Evolutionary conservation across 2,113 vertebrate species (phyloP), one percentile per base, ranked within the genome.

Genomic region (Eretmochelys imbricata): DNA sequence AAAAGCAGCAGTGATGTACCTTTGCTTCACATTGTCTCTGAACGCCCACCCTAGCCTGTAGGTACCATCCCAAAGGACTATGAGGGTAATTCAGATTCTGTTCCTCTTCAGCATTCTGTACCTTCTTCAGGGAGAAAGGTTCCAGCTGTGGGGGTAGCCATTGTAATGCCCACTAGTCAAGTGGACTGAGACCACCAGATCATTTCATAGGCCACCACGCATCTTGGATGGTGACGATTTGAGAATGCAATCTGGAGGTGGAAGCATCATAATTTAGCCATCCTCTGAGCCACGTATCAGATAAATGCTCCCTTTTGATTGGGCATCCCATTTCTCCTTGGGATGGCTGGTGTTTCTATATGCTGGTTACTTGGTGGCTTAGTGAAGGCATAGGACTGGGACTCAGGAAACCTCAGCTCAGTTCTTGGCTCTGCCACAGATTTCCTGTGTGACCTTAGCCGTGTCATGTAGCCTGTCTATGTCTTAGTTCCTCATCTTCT

Each of bases 371-470:
- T 48, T 55, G 8, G 69, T 5, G 8, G 8, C 25, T 81, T 57
- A 4, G n/a, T 42, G 17, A 35, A 80, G 87, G 35, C 82, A 0
- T 25, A 89, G 38, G 49, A 76, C 75, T 90, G 13, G 85, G n/a
- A 22, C 1, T 10, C 38, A 0, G 9, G 54, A 51, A 65, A 35
- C 1, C 5, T 42, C 1, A 17, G 2, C 42, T 25, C 65, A 48
- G 19, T 76, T 62, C 9, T 69, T 59, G 5, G 38, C 16, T 78
- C 12, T 53, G 0, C 27, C 20, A 87, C 53, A 87, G 1, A 2
- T 5, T 51, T 53, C 35, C 80, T 69, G 49, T 9, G 10, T 82
- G 27, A 89, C 49, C 19, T 88, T 16, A 35, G 35, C 10, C 2
- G 91, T 84, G 76, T 86, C 55, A 29, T 48, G 85, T 38, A 2